Conservation (phyloP, 1,140 invertebrate genomes). For the Drosophila lacteicornis region DNA sequence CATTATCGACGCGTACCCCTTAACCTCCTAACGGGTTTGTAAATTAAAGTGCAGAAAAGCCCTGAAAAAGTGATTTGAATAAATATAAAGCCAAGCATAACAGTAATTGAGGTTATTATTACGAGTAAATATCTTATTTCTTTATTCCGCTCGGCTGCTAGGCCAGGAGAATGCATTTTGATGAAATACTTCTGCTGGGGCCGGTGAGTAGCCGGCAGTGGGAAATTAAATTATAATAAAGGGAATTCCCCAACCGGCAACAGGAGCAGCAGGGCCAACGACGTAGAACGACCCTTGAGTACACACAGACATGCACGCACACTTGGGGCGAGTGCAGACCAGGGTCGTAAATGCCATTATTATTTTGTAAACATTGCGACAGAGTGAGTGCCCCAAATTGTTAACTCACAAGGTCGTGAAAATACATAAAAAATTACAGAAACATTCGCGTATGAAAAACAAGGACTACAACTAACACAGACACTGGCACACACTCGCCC, state of each 20-base stretch:
- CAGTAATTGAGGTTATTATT: slow-evolving; percentile 54
- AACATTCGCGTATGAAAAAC: slow-evolving; percentile 53
- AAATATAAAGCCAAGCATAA: slow-evolving; percentile 61
- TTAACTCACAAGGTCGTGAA: slow-evolving; percentile 75
- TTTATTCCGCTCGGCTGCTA: slow-evolving; percentile 21
- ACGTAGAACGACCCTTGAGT: slow-evolving; percentile 43
- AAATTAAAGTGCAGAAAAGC: not conserved
- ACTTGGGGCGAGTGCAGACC: slow-evolving; percentile 40
- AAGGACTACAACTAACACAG: slow-evolving; percentile 26
- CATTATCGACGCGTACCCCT: no score
- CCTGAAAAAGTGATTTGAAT: slow-evolving; percentile 42
- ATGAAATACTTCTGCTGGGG: slow-evolving; percentile 41
- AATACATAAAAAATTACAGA: slow-evolving; percentile 47
- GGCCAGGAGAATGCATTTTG: slow-evolving; percentile 58
- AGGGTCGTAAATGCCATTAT: slow-evolving; percentile 81
- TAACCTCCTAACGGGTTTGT: not conserved
- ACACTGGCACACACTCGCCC: slow-evolving; percentile 10
- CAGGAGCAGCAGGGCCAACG: slow-evolving; percentile 23
- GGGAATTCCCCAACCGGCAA: slow-evolving; percentile 61
- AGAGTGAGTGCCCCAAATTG: slow-evolving; percentile 73
- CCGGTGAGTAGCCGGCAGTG: slow-evolving; percentile 16
- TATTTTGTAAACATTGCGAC: slow-evolving; percentile 80
- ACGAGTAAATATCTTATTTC: slow-evolving; percentile 8
- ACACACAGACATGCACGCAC: slow-evolving; percentile 29
- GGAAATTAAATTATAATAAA: slow-evolving; percentile 73